Conservation (phyloP, 2,113 vertebrate genomes). For the Psophia crepitans region DNA sequence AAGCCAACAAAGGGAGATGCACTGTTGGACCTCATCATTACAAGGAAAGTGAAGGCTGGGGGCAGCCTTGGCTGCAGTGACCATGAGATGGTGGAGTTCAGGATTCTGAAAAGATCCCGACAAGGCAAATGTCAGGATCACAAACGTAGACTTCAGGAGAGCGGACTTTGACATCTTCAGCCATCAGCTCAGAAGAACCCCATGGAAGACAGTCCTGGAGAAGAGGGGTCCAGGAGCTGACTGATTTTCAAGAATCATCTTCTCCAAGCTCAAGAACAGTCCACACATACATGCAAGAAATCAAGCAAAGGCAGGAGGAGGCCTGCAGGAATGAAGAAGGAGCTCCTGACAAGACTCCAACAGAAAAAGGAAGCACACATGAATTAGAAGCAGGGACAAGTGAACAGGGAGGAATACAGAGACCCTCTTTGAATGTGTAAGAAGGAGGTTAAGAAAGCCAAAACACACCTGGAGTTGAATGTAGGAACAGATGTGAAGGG, state of each 20-base stretch:
- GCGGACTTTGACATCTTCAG: not conserved
- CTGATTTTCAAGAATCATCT: not conserved
- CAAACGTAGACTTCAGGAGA: not conserved
- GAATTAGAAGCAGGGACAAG: not conserved
- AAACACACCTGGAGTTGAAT: not conserved
- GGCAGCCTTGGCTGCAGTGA: not conserved
- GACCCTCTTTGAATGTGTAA: not conserved
- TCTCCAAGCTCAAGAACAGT: not conserved
- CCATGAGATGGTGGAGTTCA: not conserved
- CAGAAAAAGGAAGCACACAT: not conserved
- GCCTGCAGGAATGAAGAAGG: not conserved
- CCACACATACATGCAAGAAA: not conserved
- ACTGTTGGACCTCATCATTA: not conserved
- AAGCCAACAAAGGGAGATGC: not conserved
- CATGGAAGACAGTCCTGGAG: not conserved
- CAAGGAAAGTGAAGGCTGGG: not conserved
- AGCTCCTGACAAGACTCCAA: not conserved
- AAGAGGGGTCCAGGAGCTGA: not conserved
- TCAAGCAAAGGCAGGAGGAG: not conserved
- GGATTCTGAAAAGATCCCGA: not conserved
- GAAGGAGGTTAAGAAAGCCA: not conserved
- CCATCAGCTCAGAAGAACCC: not conserved
- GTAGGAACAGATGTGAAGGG: not conserved
- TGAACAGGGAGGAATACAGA: not conserved
- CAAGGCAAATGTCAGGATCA: not conserved